Evolutionary conservation across 1,140 invertebrate species (phyloP).

Genomic region (Chymomyza costata): DNA sequence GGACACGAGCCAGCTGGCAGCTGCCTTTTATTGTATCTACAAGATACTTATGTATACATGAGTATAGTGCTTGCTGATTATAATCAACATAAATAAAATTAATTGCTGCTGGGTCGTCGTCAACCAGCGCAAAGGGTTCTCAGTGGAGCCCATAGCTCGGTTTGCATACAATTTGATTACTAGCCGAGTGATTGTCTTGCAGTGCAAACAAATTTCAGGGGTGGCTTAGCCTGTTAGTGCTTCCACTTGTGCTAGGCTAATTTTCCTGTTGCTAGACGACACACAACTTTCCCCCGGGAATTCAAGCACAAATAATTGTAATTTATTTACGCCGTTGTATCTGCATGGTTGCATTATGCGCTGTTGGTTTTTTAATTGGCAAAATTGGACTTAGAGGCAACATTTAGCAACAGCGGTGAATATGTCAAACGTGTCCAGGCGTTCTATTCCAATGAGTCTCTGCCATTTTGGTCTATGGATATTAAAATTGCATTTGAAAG

Average conservation of each 20-base stretch:
- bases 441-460: too few species aligned
- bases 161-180: conserved; percentile 72
- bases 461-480: too few species aligned
- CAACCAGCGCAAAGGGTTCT: conserved; percentile 21
- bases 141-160: background rate
- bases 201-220: conserved; percentile 2
- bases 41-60: conserved; percentile 9
- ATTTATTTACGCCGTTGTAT: conserved; percentile 55
- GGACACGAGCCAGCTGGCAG: conserved; percentile 3
- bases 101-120: conserved; percentile 65
- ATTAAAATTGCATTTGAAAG: too few species aligned
- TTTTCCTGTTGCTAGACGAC: conserved; percentile 33
- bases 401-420: too few species aligned
- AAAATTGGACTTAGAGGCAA: too few species aligned
- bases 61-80: conserved; percentile 51
- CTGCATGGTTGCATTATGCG: conserved; percentile 32
- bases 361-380: conserved; percentile 52
- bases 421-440: too few species aligned
- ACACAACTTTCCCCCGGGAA: conserved; percentile 6
- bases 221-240: conserved; percentile 26
- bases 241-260: conserved; percentile 36
- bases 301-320: conserved; percentile 45
- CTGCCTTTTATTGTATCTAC: background rate
- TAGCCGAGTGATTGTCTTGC: conserved; percentile 35
- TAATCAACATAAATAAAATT: conserved; percentile 73